phyloP scores from a whole-genome alignment of 2,113 vertebrate genomes.

The Caranx melampygus region DNA sequence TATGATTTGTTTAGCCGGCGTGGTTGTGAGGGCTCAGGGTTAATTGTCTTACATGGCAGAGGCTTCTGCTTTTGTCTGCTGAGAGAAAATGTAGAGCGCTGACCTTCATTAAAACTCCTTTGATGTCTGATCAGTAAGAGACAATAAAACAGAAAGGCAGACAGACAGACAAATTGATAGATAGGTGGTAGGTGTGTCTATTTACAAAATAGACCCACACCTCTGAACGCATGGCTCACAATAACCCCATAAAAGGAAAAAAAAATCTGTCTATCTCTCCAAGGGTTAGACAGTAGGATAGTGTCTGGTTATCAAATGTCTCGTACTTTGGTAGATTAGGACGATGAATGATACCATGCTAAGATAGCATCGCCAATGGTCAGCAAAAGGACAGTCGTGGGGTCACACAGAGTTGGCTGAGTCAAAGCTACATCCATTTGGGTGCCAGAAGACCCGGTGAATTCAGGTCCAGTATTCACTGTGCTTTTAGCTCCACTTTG shows the following conservation, averaged over 20 bases:
- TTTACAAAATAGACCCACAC: slow-evolving; percentile 27
- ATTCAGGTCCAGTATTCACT: neutral
- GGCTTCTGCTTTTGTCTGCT: slow-evolving; percentile 58
- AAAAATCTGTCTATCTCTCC: neutral
- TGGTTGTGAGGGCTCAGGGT: slow-evolving; percentile 44
- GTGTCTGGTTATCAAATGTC: neutral
- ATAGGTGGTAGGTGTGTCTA: slow-evolving; percentile 10
- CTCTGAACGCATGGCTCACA: slow-evolving; percentile 6
- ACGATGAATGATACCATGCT: neutral
- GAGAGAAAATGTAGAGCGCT: slow-evolving; percentile 43
- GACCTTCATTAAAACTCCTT: slow-evolving; percentile 61
- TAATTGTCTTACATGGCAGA: slow-evolving; percentile 44
- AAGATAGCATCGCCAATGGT: no score
- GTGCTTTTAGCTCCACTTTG: slow-evolving; percentile 16
- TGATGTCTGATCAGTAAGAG: slow-evolving; percentile 62
- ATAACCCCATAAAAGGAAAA: slow-evolving; percentile 1
- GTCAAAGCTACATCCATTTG: neutral
- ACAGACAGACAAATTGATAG: neutral
- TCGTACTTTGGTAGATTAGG: neutral
- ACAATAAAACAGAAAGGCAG: slow-evolving; percentile 10
- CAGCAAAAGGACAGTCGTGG: no score
- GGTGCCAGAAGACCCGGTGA: neutral
- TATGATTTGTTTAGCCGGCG: slow-evolving; percentile 72
- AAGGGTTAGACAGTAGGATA: neutral
- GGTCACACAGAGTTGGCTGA: no score